These are phyloP conservation scores for Emmelina monodactyla DNA, from an alignment of 2,888 invertebrate genomes.

Conservation along the genomic window DNA sequence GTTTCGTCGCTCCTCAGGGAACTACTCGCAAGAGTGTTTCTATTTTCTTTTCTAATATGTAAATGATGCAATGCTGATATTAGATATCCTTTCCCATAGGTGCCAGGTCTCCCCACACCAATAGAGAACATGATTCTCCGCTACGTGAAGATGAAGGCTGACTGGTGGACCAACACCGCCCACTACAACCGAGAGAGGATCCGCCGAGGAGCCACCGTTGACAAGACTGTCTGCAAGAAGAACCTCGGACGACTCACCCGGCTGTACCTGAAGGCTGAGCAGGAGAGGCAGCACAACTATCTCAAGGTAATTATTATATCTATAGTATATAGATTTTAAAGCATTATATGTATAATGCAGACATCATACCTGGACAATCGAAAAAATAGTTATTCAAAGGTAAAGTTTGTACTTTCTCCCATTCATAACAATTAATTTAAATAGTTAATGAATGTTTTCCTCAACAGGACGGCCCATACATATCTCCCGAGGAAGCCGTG, in stretches of 20 bases:
- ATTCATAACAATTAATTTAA: background rate
- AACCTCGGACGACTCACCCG: slow-evolving; percentile 98
- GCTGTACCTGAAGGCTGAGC: slow-evolving; percentile 96
- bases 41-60: background rate
- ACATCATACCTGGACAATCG: background rate
- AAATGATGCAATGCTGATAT: background rate
- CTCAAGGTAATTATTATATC: slow-evolving; percentile 89
- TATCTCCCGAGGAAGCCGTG: slow-evolving; percentile 99
- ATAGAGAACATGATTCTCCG: slow-evolving; percentile 99
- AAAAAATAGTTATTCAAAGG: background rate
- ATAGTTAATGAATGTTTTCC: slow-evolving; percentile 4
- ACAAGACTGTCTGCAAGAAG: slow-evolving; percentile 99
- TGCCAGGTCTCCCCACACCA: slow-evolving; percentile 97
- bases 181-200: slow-evolving; percentile 99
- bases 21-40: too few relatives aligned
- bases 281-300: slow-evolving; percentile 99
- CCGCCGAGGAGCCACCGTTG: slow-evolving; percentile 98
- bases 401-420: background rate
- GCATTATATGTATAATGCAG: too few relatives aligned
- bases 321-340: too few relatives aligned
- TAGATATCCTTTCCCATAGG: too few relatives aligned
- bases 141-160: slow-evolving; percentile 99
- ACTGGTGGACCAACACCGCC: slow-evolving; percentile 99
- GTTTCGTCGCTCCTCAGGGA: too few relatives aligned
- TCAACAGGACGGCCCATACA: slow-evolving; percentile 94